phyloP scores from a whole-genome alignment of 2,113 vertebrate genomes.

The Onychostruthus taczanowskii region DNA sequence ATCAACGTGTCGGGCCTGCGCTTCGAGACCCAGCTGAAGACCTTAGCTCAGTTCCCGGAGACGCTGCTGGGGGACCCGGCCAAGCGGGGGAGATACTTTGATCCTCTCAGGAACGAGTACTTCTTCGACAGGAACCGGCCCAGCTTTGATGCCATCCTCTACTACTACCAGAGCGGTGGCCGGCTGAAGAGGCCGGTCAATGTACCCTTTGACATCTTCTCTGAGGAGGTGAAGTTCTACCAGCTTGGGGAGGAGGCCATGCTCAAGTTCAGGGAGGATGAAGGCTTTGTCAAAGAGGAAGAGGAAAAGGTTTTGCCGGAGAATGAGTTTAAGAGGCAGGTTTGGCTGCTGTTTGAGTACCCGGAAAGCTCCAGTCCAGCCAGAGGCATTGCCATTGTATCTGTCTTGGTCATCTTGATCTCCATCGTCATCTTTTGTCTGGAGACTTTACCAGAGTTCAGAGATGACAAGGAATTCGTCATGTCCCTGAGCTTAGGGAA shows the following conservation, averaged over 20 bases:
- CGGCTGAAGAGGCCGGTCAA: slow-evolving; percentile 93
- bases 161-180: slow-evolving; percentile 95
- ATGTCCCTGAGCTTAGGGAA: slow-evolving; percentile 70
- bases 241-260: slow-evolving; percentile 95
- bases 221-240: slow-evolving; percentile 98
- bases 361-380: slow-evolving; percentile 96
- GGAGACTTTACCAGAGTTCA: slow-evolving; percentile 95
- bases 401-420: slow-evolving; percentile 96
- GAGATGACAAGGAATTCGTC: slow-evolving; percentile 89
- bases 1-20: slow-evolving; percentile 96
- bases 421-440: slow-evolving; percentile 98
- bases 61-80: slow-evolving; percentile 91
- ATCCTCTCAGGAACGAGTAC: slow-evolving; percentile 96
- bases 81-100: slow-evolving; percentile 93
- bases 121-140: slow-evolving; percentile 97
- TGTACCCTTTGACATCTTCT: slow-evolving; percentile 96
- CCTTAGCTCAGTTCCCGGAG: slow-evolving; percentile 95
- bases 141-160: slow-evolving; percentile 96
- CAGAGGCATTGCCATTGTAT: slow-evolving; percentile 94
- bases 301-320: slow-evolving; percentile 91
- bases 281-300: slow-evolving; percentile 96
- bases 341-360: slow-evolving; percentile 99
- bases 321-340: slow-evolving; percentile 94
- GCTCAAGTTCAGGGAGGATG: slow-evolving; percentile 95
- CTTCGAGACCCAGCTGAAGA: slow-evolving; percentile 96